Evolutionary conservation across 1,140 invertebrate species (phyloP).

Genomic region (Lutraria rhynchaena): DNA sequence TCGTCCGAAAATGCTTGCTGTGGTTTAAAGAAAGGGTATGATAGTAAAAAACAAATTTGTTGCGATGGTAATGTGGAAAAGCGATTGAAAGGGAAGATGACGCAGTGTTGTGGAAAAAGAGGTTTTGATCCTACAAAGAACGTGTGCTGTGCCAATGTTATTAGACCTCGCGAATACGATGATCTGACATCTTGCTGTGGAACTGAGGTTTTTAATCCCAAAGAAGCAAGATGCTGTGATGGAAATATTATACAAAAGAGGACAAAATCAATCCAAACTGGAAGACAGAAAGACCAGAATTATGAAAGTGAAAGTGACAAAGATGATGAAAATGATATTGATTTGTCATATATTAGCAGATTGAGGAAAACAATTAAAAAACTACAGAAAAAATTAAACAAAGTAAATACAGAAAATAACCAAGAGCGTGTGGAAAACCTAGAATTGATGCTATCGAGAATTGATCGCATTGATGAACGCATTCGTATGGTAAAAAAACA

Average conservation of each 20-base stretch:
- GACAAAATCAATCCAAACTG: not conserved
- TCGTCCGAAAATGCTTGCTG: conserved; percentile 11
- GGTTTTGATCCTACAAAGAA: conserved; percentile 15
- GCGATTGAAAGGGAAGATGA: not conserved
- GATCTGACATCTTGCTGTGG: conserved; percentile 22
- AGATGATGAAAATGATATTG: conserved; percentile 4
- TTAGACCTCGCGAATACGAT: not conserved
- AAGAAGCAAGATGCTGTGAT: not conserved
- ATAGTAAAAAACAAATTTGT: conserved; percentile 29
- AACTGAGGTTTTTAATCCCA: not conserved
- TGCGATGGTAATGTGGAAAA: conserved; percentile 2
- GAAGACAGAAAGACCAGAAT: not conserved
- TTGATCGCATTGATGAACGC: too few relatives aligned
- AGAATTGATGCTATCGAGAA: too few relatives aligned
- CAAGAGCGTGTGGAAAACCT: not conserved
- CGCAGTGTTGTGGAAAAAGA: conserved; percentile 11
- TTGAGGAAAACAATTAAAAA: not conserved
- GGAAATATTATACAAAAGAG: not conserved
- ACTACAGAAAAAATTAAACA: not conserved
- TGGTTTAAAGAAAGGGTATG: not conserved
- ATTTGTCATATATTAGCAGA: too few relatives aligned
- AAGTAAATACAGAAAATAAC: not conserved
- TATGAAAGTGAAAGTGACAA: not conserved
- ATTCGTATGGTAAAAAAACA: not conserved
- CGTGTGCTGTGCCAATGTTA: conserved; percentile 8